phyloP scores from a whole-genome alignment of 2,797 vertebrate species.

The Pteronotus mesoamericanus region DNA sequence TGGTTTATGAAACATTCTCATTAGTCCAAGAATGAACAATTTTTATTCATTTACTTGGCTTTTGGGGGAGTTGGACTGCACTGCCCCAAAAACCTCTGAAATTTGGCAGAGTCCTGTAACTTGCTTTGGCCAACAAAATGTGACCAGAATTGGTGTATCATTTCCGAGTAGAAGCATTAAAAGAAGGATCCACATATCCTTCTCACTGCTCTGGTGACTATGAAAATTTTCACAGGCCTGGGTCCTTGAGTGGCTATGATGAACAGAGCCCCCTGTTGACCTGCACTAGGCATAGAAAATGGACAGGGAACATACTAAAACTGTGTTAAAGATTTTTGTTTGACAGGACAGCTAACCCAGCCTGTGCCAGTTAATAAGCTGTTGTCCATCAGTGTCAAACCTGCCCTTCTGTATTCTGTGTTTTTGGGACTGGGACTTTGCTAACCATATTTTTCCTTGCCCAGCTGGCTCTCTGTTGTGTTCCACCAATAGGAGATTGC shows the following conservation, averaged over 20 bases:
- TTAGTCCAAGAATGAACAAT: neutral
- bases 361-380: neutral
- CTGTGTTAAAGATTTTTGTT: neutral
- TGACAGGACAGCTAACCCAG: neutral
- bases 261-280: neutral
- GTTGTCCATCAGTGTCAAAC: neutral
- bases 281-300: neutral
- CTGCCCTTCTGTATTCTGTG: neutral
- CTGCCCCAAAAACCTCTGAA: neutral
- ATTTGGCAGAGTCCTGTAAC: neutral
- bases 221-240: neutral
- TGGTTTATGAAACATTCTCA: neutral
- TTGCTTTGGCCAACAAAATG: neutral
- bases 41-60: conserved; percentile 25
- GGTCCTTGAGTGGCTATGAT: neutral
- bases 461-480: neutral
- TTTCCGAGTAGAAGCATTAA: neutral
- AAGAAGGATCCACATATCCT: neutral
- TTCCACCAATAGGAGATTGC: neutral
- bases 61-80: neutral
- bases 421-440: conserved; percentile 10
- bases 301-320: neutral
- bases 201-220: neutral
- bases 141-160: neutral
- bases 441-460: neutral